Evolutionary conservation across 2,888 invertebrate species (phyloP).

Genomic region (Lepidonotus clava): DNA sequence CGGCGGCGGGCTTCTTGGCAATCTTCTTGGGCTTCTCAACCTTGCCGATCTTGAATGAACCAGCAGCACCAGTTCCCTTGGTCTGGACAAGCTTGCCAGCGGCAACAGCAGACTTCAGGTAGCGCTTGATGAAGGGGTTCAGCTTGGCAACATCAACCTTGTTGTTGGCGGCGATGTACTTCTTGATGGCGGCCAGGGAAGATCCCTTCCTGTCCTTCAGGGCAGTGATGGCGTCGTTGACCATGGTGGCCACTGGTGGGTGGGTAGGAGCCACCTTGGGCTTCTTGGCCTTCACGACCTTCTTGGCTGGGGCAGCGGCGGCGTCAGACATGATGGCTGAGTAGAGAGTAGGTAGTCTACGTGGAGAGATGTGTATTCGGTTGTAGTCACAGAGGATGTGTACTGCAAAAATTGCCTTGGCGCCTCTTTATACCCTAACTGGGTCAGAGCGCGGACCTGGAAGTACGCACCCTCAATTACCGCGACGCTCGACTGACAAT

Average conservation of each 20-base stretch:
- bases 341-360: neutral
- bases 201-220: conserved; percentile 50
- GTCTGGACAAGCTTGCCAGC: conserved; percentile 54
- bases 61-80: conserved; percentile 56
- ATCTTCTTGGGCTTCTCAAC: conserved; percentile 46
- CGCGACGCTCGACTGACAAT: neutral
- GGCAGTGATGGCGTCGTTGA: conserved; percentile 47
- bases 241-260: conserved; percentile 54
- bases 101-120: conserved; percentile 36
- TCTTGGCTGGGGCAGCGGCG: conserved; percentile 50
- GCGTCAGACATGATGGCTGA: conserved; percentile 46
- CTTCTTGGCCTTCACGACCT: conserved; percentile 43
- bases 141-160: conserved; percentile 48
- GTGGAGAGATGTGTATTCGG: neutral
- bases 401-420: neutral
- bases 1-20: neutral
- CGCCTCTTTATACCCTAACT: neutral
- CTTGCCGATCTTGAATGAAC: conserved; percentile 53
- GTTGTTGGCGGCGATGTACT: conserved; percentile 56
- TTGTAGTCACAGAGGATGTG: neutral
- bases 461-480: conserved; percentile 17
- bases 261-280: conserved; percentile 32
- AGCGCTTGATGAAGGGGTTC: conserved; percentile 45
- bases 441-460: conserved; percentile 30
- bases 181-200: conserved; percentile 55